phyloP scores from a whole-genome alignment of 2,797 vertebrate species.

The Nyctalus aviator region DNA sequence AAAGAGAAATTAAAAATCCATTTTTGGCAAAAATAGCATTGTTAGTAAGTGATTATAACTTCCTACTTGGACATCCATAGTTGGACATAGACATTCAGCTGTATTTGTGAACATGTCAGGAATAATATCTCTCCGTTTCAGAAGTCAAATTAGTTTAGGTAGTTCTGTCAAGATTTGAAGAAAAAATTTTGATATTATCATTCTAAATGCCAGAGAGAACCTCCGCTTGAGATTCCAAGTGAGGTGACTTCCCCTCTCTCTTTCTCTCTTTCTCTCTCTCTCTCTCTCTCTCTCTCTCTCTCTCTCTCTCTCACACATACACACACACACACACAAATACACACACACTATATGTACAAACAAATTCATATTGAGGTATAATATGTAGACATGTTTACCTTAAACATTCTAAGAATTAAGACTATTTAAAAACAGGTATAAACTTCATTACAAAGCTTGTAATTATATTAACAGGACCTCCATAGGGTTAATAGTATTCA shows the following conservation, averaged over 20 bases:
- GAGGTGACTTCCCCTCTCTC: neutral
- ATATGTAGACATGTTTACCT: neutral
- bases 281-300: no score
- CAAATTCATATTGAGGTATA: neutral
- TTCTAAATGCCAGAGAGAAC: neutral
- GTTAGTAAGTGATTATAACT: neutral
- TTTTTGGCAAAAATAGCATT: neutral
- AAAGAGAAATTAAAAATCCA: slow-evolving; percentile 46
- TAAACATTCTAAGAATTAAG: slow-evolving; percentile 1
- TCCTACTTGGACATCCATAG: neutral
- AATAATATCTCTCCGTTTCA: slow-evolving; percentile 32
- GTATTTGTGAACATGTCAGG: slow-evolving; percentile 10
- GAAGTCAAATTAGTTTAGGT: neutral
- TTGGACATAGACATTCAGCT: neutral
- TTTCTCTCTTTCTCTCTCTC: no score
- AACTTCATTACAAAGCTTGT: neutral
- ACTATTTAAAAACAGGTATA: slow-evolving; percentile 16
- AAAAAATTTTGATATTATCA: neutral
- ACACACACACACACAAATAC: no score
- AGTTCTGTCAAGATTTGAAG: slow-evolving; percentile 25
- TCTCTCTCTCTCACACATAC: no score
- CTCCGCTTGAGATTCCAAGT: neutral
- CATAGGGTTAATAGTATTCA: neutral
- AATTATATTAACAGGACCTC: neutral
- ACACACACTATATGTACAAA: no score